Evolutionary conservation across 2,113 vertebrate genomes (phyloP), one percentile per base, ranked within the genome.

Genomic region (Alligator mississippiensis): DNA sequence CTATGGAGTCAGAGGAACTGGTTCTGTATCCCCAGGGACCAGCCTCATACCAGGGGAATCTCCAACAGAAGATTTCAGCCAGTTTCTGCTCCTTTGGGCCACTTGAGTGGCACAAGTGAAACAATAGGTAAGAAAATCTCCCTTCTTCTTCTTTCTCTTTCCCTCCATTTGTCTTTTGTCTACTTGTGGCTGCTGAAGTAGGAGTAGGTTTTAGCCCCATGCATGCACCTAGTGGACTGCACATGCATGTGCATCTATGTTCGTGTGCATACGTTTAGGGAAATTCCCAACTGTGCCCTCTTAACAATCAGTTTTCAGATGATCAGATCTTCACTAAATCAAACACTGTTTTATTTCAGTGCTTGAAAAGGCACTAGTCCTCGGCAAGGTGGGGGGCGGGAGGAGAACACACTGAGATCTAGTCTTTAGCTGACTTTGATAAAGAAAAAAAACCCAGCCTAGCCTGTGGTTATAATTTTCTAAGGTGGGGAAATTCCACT

Each of bases 191-290:
- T 75, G 85, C 63, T 75, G 22, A 82, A 34, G 78, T 57, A 90
- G 22, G 64, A 66, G 10, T 14, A 87, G 47, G 27, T 78, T 76
- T 89, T 90, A 75, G 28, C 77, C 57, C 62, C n/a, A 15, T 13
- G 11, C 18, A 55, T 58, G 14, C 28, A 68, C 64, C n/a, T 86
- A 66, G 63, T 30, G 66, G 61, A 84, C 15, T 82, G 61, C 61
- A 58, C 76, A 70, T 82, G 77, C 9, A 85, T 25, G 83, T 89
- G 60, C 63, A 76, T 85, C 5, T 11, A n/a, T 85, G 85, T 87
- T 90, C 95, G 17, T 38, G 87, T 15, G 10, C 6, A 88, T 90
- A 80, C 84, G 75, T 84, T 89, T 95, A 66, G 18, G 24, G 61
- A 95, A 89, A 92, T 88, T 80, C 21, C 2, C 12, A 82, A 57